Conservation (phyloP, 2,113 vertebrate genomes). For the Tenebrosternarchus preto region DNA sequence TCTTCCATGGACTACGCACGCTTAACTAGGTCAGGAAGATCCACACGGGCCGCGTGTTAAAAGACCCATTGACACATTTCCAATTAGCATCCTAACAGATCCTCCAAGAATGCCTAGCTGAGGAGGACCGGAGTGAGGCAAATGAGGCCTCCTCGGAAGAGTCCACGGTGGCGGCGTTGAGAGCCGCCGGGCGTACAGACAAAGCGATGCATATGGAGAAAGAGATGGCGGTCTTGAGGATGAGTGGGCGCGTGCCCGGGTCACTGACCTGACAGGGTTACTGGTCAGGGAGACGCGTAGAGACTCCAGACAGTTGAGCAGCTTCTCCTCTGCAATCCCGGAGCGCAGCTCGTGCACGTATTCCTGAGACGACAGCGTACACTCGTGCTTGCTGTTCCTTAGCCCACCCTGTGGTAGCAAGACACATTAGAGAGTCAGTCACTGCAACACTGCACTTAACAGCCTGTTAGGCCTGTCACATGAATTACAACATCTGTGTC, state of each 20-base stretch:
- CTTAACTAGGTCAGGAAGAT: slow-evolving; percentile 44
- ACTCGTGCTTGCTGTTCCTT: slow-evolving; percentile 96
- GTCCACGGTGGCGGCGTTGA: too few species aligned
- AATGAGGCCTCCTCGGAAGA: slow-evolving; percentile 12
- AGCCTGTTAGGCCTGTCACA: slow-evolving; percentile 34
- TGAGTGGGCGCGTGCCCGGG: too few species aligned
- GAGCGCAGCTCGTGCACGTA: slow-evolving; percentile 95
- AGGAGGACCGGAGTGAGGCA: background rate
- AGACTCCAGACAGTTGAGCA: slow-evolving; percentile 95
- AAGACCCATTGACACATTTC: slow-evolving; percentile 38
- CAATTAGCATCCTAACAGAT: slow-evolving; percentile 47
- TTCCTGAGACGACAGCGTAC: slow-evolving; percentile 94
- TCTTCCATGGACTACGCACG: slow-evolving; percentile 32
- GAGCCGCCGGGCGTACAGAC: too few species aligned
- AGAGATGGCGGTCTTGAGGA: background rate
- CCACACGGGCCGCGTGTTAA: slow-evolving; percentile 15
- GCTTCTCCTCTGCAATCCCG: slow-evolving; percentile 92
- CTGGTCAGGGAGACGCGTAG: slow-evolving; percentile 96
- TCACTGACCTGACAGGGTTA: slow-evolving; percentile 93
- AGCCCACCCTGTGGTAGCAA: slow-evolving; percentile 84
- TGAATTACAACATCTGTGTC: slow-evolving; percentile 49
- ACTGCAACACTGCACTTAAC: slow-evolving; percentile 37
- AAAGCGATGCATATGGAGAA: background rate
- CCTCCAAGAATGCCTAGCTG: slow-evolving; percentile 21
- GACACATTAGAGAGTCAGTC: slow-evolving; percentile 44